phyloP scores from a whole-genome alignment of 2,797 vertebrate genomes.

The Oophaga sylvatica region DNA sequence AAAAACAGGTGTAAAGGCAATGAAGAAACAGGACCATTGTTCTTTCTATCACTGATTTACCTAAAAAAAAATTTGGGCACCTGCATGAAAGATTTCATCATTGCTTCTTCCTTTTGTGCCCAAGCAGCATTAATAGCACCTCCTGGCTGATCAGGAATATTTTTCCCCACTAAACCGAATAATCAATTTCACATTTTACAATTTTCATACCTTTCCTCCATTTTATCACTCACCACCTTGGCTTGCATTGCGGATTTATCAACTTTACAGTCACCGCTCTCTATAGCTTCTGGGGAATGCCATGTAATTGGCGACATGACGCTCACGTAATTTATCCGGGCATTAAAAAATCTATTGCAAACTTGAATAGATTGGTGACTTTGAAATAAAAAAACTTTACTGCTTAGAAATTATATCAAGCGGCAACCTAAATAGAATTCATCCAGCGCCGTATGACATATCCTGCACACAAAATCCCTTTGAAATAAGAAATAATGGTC shows the following conservation, averaged over 20 bases:
- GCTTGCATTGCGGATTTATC: background rate
- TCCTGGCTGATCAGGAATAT: too few species aligned
- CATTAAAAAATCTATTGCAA: background rate
- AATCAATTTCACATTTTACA: too few species aligned
- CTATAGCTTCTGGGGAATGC: background rate
- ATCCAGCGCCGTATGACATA: background rate
- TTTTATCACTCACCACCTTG: background rate
- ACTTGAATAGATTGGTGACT: background rate
- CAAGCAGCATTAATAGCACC: too few species aligned
- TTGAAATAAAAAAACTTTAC: background rate
- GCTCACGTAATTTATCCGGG: background rate
- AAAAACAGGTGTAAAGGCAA: too few species aligned
- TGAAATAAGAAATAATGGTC: background rate
- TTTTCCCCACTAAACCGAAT: too few species aligned
- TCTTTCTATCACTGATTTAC: too few species aligned
- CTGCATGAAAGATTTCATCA: too few species aligned
- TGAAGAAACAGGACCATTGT: too few species aligned
- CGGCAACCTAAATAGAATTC: background rate
- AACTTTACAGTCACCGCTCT: slow-evolving; percentile 6
- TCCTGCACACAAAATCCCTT: background rate
- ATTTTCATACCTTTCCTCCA: background rate
- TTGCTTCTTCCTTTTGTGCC: too few species aligned
- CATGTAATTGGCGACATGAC: background rate
- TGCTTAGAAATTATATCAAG: background rate
- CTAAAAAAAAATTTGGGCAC: too few species aligned